phyloP scores from a whole-genome alignment of 1,140 invertebrate species.

The Macrobrachium nipponense region DNA sequence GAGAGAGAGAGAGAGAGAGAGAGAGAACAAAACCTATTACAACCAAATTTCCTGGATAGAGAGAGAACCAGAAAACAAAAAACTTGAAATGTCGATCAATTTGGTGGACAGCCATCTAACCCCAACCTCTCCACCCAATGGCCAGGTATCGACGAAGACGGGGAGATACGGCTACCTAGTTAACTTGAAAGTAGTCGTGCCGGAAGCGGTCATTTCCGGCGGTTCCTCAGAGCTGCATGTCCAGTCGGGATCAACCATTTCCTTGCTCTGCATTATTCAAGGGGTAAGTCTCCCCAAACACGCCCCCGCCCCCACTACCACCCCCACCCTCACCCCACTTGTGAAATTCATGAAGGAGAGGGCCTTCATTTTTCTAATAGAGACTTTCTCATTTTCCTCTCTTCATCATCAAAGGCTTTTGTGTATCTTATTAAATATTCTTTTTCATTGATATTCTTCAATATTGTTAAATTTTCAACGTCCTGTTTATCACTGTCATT shows the following conservation, averaged over 20 bases:
- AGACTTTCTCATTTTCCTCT: background rate
- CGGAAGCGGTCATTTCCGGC: slow-evolving; percentile 66
- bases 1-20: too few species aligned
- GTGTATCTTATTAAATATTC: too few species aligned
- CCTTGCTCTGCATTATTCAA: slow-evolving; percentile 68
- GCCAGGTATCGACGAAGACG: slow-evolving; percentile 66
- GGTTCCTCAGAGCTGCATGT: slow-evolving; percentile 67
- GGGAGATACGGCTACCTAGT: slow-evolving; percentile 65
- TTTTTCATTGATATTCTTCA: too few species aligned
- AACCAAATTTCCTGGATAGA: too few species aligned
- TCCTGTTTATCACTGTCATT: too few species aligned
- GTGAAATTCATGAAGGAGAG: background rate
- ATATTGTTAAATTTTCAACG: background rate
- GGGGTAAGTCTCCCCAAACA: slow-evolving; percentile 66
- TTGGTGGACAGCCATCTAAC: slow-evolving; percentile 23
- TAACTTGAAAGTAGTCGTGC: slow-evolving; percentile 66
- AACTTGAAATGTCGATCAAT: too few species aligned
- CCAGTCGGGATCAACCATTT: slow-evolving; percentile 67
- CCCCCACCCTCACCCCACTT: background rate
- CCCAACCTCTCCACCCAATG: slow-evolving; percentile 11
- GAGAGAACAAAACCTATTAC: too few species aligned
- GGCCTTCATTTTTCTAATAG: background rate
- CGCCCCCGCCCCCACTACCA: too few species aligned
- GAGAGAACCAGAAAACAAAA: too few species aligned
- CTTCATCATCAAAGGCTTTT: too few species aligned